Evolutionary conservation across 2,113 vertebrate genomes (phyloP).

Genomic region (Ancistrus triradiatus): DNA sequence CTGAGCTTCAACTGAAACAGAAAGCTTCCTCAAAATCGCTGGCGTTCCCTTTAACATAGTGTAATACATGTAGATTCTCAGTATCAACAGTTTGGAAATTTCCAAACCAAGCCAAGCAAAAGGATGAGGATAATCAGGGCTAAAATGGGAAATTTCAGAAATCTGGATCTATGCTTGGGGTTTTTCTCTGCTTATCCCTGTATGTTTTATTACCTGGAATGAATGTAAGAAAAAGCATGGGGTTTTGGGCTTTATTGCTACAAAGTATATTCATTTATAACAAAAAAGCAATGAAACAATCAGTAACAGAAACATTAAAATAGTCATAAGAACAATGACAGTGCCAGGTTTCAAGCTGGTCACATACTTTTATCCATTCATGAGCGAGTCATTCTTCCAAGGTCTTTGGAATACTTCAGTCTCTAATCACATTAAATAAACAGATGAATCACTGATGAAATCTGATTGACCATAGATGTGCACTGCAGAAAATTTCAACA

Average conservation of each 20-base stretch:
- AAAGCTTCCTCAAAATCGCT: too few species aligned
- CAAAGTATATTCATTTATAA: slow-evolving; percentile 9
- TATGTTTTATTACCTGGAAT: too few species aligned
- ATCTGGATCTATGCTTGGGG: too few species aligned
- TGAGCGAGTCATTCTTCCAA: slow-evolving; percentile 8
- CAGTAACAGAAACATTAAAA: slow-evolving; percentile 46
- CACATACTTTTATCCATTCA: slow-evolving; percentile 26
- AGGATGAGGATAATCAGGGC: too few species aligned
- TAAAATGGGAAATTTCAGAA: too few species aligned
- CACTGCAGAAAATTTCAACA: slow-evolving; percentile 11
- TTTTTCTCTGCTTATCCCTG: too few species aligned
- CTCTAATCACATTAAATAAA: slow-evolving; percentile 17
- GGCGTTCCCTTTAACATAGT: too few species aligned
- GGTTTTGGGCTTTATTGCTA: slow-evolving; percentile 49
- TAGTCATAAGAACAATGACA: slow-evolving; percentile 32
- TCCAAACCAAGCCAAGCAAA: too few species aligned
- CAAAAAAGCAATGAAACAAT: slow-evolving; percentile 13
- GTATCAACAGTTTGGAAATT: too few species aligned
- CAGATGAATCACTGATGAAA: background rate
- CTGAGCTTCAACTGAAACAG: too few species aligned
- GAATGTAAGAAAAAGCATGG: too few species aligned
- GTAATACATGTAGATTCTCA: too few species aligned
- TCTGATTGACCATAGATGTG: slow-evolving; percentile 12
- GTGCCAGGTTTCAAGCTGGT: background rate
- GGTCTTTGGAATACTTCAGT: background rate